Conservation (phyloP, 2,113 vertebrate genomes). For the Triplophysa dalaica region DNA sequence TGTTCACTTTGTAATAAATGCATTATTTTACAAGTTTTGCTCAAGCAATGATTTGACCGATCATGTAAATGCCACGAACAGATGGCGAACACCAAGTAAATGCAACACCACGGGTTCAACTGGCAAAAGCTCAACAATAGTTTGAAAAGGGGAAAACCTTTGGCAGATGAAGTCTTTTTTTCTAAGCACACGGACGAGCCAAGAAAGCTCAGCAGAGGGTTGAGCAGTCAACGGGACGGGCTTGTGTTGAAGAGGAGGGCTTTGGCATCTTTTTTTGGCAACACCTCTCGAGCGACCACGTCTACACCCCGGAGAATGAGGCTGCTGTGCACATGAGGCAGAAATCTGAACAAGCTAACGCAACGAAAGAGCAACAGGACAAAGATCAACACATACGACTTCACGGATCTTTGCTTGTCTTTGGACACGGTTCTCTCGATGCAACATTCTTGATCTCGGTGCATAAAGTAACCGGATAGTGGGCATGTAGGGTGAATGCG, state of each 20-base stretch:
- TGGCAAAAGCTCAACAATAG: constrained; percentile 9
- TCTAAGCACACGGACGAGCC: not conserved
- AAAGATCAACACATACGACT: not conserved
- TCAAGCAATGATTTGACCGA: too few relatives aligned
- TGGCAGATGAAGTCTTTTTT: not conserved
- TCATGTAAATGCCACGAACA: not conserved
- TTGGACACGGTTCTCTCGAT: not conserved
- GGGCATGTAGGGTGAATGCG: not conserved
- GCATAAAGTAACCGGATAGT: not conserved
- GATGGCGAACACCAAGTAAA: not conserved
- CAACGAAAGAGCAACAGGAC: constrained; percentile 12
- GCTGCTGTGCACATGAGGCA: constrained; percentile 34
- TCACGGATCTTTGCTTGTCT: not conserved
- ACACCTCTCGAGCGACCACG: constrained; percentile 69
- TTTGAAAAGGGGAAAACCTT: not conserved
- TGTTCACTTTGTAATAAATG: too few relatives aligned
- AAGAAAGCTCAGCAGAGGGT: not conserved
- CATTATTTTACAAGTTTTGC: too few relatives aligned
- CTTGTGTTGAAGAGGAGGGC: constrained; percentile 12
- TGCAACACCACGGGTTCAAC: not conserved
- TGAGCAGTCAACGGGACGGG: not conserved
- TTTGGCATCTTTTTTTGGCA: constrained; percentile 28
- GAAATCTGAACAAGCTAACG: not conserved
- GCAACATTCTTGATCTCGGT: not conserved
- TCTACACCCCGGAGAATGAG: constrained; percentile 62